These are phyloP conservation scores for Procambarus virginalis DNA, from an alignment of 1,140 invertebrate genomes.

Conservation along the genomic window DNA sequence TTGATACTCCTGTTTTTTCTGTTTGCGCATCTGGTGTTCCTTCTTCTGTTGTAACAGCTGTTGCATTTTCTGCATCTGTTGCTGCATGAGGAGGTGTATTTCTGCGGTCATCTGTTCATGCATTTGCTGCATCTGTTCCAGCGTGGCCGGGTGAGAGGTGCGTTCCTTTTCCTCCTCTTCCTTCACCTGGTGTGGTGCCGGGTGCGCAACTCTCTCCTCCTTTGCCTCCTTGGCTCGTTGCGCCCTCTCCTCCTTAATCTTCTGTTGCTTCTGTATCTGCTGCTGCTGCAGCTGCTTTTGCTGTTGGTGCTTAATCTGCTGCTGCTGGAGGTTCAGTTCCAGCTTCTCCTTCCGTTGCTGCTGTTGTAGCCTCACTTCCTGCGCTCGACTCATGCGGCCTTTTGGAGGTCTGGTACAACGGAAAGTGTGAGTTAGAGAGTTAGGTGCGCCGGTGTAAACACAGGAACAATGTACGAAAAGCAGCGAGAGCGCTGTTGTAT, in stretches of 20 bases:
- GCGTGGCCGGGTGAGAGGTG: neutral
- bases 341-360: neutral
- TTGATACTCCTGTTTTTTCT: slow-evolving; percentile 13
- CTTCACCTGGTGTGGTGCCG: neutral
- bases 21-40: slow-evolving; percentile 31
- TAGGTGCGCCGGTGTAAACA: no score
- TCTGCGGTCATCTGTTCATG: slow-evolving; percentile 34
- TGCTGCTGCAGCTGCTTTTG: no score
- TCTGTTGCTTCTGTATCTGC: neutral
- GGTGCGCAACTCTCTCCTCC: neutral
- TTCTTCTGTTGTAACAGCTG: slow-evolving; percentile 38
- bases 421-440: no score
- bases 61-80: slow-evolving; percentile 49
- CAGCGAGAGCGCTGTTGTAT: no score
- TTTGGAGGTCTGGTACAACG: no score
- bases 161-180: neutral
- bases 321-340: no score
- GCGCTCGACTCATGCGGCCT: neutral
- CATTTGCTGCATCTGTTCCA: slow-evolving; percentile 10
- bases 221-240: no score
- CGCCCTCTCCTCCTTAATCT: neutral
- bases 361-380: neutral
- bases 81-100: slow-evolving; percentile 39
- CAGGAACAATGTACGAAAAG: no score
- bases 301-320: no score